phyloP scores from a whole-genome alignment of 2,797 vertebrate species.

The Chloroceryle amazona region DNA sequence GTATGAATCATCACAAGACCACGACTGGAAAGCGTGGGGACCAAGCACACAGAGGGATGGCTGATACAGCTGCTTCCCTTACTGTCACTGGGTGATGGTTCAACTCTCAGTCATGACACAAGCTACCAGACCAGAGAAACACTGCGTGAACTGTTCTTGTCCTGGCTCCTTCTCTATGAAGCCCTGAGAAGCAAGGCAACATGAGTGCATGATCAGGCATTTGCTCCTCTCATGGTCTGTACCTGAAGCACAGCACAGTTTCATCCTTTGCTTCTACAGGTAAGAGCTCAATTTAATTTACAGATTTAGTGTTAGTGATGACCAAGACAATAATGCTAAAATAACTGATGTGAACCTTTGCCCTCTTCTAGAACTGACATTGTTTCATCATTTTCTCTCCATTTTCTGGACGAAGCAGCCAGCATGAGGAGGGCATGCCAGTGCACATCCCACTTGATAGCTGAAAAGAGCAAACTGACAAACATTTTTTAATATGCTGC shows the following conservation, averaged over 20 bases:
- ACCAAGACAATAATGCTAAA: neutral
- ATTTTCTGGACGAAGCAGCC: neutral
- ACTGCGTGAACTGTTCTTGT: rapidly evolving
- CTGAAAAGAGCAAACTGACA: slow-evolving; percentile 16
- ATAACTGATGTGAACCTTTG: neutral
- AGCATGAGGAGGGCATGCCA: neutral
- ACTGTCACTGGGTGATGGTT: neutral
- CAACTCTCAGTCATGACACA: neutral
- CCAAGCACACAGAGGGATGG: neutral
- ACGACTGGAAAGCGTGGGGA: rapidly evolving
- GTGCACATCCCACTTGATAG: neutral
- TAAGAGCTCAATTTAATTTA: neutral
- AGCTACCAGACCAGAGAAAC: neutral
- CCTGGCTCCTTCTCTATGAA: neutral
- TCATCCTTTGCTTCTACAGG: neutral
- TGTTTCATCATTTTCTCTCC: neutral
- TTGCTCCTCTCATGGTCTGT: neutral
- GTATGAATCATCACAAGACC: neutral
- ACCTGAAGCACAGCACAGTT: neutral
- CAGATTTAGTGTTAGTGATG: neutral
- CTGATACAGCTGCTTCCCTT: neutral
- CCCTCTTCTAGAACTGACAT: neutral
- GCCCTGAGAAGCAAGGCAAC: neutral
- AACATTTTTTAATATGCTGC: slow-evolving; percentile 8
- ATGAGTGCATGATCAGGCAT: rapidly evolving